Evolutionary conservation across 2,888 invertebrate species (phyloP), one percentile per base, ranked within the genome.

Genomic region (Phorcus lineatus): DNA sequence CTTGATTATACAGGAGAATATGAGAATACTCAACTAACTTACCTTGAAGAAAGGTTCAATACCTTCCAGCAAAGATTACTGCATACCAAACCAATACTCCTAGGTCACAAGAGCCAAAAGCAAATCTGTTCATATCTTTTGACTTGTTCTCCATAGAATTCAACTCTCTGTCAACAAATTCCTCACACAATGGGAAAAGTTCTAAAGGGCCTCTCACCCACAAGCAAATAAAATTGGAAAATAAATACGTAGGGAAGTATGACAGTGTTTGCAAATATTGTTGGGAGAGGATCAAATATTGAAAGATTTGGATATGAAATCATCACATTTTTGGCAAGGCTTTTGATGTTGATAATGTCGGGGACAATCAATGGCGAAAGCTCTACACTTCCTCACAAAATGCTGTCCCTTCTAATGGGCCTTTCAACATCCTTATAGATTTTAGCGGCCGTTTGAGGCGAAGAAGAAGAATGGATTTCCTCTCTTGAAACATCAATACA

Each of bases 191-290:
- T 70, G 31, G 70, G 40, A 70, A 40, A 70, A 17, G 70, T 17
- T 19, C 36, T 17, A 16, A 70, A 19, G 36, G 31, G 19, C 40
- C 70, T 70, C 40, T 70, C 70, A 70, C 70, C 36, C 36, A 40
- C 36, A 40, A 31, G 70, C 70, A 70, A 70, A 70, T 70, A 70
- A 70, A 70, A 70, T 70, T 70, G 28, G 70, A 70, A 70, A 70
- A 70, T 70, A 70, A 70, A 70, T 70, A 70, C 70, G 28, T 36
- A 36, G 31, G 40, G 70, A 70, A 70, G 36, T 36, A 31, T 17
- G 19, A n/a, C 70, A 36, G 31, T 70, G 70, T 70, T 70, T 70
- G 70, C 70, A 70, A 70, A 70, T 19, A 70, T 70, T 70, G 70
- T 70, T 11, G 9, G 40, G 40, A n/a, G 57, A 70, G n/a, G 70